These are phyloP conservation scores for Notechis scutatus DNA, from an alignment of 2,113 vertebrate species.

Conservation along the genomic window DNA sequence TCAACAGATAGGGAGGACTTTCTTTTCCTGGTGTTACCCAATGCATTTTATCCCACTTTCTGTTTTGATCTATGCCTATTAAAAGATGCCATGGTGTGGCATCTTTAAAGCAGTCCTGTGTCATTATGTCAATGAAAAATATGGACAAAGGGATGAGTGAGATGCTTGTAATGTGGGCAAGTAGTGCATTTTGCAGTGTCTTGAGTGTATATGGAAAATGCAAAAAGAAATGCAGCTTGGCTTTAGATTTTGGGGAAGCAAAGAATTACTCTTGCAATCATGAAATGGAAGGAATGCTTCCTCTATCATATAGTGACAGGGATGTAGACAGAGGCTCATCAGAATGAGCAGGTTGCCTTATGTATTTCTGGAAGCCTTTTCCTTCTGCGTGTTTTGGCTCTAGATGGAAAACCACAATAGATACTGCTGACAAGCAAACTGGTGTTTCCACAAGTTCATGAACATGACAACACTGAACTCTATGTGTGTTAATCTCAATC, in stretches of 20 bases:
- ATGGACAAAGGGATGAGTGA: not conserved
- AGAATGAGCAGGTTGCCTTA: not conserved
- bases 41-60: slow-evolving; percentile 11
- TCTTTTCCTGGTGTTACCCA: not conserved
- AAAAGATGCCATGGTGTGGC: slow-evolving; percentile 27
- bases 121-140: not conserved
- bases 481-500: not conserved
- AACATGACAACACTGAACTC: not conserved
- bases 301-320: not conserved
- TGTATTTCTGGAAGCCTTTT: not conserved
- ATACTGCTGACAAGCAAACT: not conserved
- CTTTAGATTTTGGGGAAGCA: not conserved
- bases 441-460: not conserved
- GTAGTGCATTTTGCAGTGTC: not conserved
- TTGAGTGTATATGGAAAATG: not conserved
- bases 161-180: not conserved
- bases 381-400: not conserved
- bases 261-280: not conserved
- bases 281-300: not conserved
- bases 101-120: slow-evolving; percentile 1
- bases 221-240: not conserved
- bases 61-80: slow-evolving; percentile 25
- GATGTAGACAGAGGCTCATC: not conserved
- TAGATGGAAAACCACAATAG: not conserved
- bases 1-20: not conserved